Evolutionary conservation across 2,113 vertebrate genomes (phyloP).

Genomic region (Zosterops lateralis): DNA sequence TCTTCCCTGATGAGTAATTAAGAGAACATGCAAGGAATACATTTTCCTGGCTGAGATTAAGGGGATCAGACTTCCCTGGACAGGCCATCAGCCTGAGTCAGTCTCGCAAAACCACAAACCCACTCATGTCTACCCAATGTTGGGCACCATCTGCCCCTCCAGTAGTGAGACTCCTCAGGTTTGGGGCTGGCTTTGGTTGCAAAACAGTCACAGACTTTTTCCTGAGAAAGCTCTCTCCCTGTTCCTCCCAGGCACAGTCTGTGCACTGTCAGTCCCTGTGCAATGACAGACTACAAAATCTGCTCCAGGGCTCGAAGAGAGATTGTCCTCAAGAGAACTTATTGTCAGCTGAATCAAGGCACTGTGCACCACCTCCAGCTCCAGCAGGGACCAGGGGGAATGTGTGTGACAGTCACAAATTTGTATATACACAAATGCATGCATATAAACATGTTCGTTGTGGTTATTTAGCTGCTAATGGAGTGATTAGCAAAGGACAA

Average conservation of each 20-base stretch:
- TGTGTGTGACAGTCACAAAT: neutral
- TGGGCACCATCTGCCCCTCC: fast-evolving
- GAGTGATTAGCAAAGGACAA: neutral
- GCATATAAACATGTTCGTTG: neutral
- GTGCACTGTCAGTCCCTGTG: neutral
- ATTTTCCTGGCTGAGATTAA: neutral
- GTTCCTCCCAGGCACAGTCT: neutral
- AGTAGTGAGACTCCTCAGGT: neutral
- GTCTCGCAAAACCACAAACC: neutral
- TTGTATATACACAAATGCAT: fast-evolving
- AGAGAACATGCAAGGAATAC: neutral
- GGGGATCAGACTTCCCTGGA: neutral
- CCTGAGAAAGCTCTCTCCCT: neutral
- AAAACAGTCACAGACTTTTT: neutral
- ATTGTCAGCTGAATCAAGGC: neutral
- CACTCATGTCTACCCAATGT: fast-evolving
- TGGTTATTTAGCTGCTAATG: neutral
- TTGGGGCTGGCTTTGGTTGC: neutral
- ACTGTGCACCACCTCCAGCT: neutral
- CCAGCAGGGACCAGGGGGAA: neutral
- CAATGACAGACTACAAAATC: neutral
- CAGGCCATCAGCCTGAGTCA: fast-evolving
- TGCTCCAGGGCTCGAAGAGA: neutral
- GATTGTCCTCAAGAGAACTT: neutral
- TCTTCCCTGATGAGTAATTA: neutral